Evolutionary conservation across 2,797 vertebrate genomes (phyloP).

Genomic region (Scomberomorus guttatus): DNA sequence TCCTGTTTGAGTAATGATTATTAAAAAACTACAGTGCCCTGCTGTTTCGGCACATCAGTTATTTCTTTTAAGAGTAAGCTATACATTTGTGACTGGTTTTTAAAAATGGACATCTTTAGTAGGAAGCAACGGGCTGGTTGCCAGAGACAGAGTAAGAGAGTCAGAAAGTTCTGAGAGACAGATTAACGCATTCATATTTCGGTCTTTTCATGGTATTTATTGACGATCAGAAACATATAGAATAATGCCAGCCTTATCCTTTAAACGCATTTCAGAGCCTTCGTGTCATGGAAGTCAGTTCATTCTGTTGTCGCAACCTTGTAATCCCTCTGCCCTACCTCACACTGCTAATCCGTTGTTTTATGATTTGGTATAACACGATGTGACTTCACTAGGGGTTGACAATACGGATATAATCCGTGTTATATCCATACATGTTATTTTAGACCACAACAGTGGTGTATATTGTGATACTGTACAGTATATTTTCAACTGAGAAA

Average conservation of each 20-base stretch:
- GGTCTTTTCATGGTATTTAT: not conserved
- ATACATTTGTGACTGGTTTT: too few relatives aligned
- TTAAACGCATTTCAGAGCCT: not conserved
- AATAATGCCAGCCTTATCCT: not conserved
- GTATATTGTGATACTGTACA: not conserved
- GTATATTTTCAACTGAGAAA: not conserved
- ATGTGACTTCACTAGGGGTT: too few relatives aligned
- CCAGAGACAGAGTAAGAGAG: not conserved
- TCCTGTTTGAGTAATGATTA: not conserved
- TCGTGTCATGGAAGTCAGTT: not conserved
- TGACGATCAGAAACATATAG: not conserved
- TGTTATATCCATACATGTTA: too few relatives aligned
- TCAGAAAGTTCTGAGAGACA: not conserved
- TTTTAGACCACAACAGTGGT: too few relatives aligned
- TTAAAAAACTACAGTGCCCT: not conserved
- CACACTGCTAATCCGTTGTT: not conserved
- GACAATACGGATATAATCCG: too few relatives aligned
- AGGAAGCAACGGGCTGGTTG: not conserved
- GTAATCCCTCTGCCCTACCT: not conserved
- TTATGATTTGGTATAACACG: too few relatives aligned
- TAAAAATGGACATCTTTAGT: too few relatives aligned
- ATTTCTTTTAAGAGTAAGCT: not conserved
- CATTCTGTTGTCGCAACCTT: not conserved
- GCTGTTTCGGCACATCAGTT: not conserved
- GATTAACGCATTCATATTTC: not conserved